Percentiles rank a stretch among this genome's conserved stretches.
Evolutionary conservation across 2,797 vertebrate species (phyloP).

Genomic region (Mallotus villosus): DNA sequence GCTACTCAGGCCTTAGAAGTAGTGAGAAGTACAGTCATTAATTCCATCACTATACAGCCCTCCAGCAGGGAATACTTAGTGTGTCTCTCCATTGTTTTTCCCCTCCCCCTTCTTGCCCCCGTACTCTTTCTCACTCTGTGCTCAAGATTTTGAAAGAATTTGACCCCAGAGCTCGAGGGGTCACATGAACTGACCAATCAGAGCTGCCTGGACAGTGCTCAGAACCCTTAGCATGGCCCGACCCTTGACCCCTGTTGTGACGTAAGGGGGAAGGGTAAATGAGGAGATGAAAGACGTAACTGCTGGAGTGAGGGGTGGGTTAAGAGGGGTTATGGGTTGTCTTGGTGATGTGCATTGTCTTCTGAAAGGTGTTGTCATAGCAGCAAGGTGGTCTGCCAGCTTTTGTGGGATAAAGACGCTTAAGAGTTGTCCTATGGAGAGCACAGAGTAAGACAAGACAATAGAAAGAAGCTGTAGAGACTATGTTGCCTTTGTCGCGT

Average conservation of each 20-base stretch:
- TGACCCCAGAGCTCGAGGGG: slow-evolving; percentile 76
- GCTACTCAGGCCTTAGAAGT: slow-evolving; percentile 27
- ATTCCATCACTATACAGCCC: slow-evolving; percentile 71
- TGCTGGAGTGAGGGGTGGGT: slow-evolving; percentile 75
- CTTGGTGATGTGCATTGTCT: slow-evolving; percentile 81
- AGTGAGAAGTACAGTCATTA: slow-evolving; percentile 69
- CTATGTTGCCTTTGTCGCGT: not conserved
- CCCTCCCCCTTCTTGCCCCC: slow-evolving; percentile 65
- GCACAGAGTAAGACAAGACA: slow-evolving; percentile 71
- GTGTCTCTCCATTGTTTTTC: slow-evolving; percentile 76
- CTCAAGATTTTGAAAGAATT: slow-evolving; percentile 84
- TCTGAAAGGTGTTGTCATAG: slow-evolving; percentile 77
- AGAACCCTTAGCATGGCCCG: slow-evolving; percentile 77
- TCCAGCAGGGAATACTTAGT: slow-evolving; percentile 74
- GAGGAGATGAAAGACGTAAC: slow-evolving; percentile 79
- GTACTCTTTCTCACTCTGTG: slow-evolving; percentile 71
- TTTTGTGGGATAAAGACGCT: slow-evolving; percentile 47
- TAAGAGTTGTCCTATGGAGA: slow-evolving; percentile 63
- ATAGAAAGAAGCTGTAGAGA: slow-evolving; percentile 41
- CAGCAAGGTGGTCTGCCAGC: slow-evolving; percentile 79
- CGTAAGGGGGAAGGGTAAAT: slow-evolving; percentile 79
- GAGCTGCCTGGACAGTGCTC: slow-evolving; percentile 77
- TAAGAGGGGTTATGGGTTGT: slow-evolving; percentile 85
- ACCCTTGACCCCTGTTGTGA: slow-evolving; percentile 76
- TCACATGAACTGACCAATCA: slow-evolving; percentile 81